These are phyloP conservation scores for Rhipidura dahli DNA, from an alignment of 2,113 vertebrate genomes.

Conservation along the genomic window DNA sequence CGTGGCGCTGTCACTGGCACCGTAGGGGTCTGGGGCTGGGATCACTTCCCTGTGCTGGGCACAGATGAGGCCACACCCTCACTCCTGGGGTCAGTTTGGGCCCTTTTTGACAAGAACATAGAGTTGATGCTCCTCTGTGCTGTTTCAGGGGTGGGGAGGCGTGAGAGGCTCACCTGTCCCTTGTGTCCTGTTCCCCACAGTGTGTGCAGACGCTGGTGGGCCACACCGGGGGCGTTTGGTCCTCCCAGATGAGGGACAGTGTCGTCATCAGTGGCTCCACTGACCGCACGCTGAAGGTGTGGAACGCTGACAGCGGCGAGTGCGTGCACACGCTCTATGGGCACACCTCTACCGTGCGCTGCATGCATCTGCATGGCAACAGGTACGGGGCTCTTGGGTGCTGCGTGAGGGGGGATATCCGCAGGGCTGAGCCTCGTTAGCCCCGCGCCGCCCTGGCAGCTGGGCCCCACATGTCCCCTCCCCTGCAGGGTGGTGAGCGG, in stretches of 20 bases:
- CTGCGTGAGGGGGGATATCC: rapidly evolving
- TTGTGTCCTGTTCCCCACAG: background rate
- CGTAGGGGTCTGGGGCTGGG: too few relatives aligned
- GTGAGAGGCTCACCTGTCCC: background rate
- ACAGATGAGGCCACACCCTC: background rate
- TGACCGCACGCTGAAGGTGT: constrained; percentile 64
- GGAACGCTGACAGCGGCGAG: constrained; percentile 60
- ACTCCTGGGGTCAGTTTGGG: background rate
- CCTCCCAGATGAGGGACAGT: constrained; percentile 69
- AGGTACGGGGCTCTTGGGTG: background rate
- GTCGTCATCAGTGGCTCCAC: constrained; percentile 67
- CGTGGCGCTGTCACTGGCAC: too few relatives aligned
- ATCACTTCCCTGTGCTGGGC: background rate
- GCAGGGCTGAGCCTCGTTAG: rapidly evolving
- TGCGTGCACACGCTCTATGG: constrained; percentile 64
- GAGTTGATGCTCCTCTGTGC: background rate
- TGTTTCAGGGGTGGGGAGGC: background rate
- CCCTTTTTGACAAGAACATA: background rate
- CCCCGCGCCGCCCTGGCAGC: background rate
- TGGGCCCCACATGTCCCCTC: background rate
- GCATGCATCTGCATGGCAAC: constrained; percentile 68
- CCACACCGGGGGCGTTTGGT: constrained; percentile 68
- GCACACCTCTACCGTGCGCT: constrained; percentile 68
- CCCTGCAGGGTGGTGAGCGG: constrained; percentile 60
- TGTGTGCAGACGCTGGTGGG: constrained; percentile 70